Evolutionary conservation across 2,888 invertebrate species (phyloP).

Genomic region (Lasioglossum calceatum): DNA sequence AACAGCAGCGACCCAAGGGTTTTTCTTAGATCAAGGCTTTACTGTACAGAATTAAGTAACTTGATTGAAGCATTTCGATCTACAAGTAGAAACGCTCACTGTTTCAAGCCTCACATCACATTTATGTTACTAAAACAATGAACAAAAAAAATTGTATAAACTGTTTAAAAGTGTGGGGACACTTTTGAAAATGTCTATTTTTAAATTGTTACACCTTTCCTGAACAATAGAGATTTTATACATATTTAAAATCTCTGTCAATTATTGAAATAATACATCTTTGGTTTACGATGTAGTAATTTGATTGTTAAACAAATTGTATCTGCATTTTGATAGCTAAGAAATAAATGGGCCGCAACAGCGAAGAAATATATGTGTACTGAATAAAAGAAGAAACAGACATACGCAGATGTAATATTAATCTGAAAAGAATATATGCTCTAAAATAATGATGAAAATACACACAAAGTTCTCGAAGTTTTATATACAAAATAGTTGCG

Average conservation of each 20-base stretch:
- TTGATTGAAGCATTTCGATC: neutral
- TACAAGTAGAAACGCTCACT: neutral
- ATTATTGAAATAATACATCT: neutral
- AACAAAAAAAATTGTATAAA: neutral
- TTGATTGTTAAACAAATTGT: neutral
- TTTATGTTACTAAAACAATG: neutral
- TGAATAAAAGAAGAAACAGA: neutral
- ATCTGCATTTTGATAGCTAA: neutral
- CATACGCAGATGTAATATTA: neutral
- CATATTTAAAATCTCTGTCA: neutral
- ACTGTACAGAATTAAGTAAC: neutral
- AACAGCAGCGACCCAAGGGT: no score
- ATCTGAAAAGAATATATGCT: neutral
- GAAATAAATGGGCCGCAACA: neutral
- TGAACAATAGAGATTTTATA: neutral
- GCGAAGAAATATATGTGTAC: neutral
- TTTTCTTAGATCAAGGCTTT: no score
- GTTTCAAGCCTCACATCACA: neutral
- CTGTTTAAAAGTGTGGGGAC: neutral
- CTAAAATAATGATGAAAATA: neutral
- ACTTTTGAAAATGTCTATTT: neutral
- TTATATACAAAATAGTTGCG: constrained; percentile 23
- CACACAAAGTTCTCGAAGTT: constrained; percentile 28
- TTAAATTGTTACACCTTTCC: neutral
- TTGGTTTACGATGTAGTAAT: neutral